These are phyloP conservation scores for Menidia beryllina DNA, from an alignment of 2,113 vertebrate genomes.

Conservation along the genomic window DNA sequence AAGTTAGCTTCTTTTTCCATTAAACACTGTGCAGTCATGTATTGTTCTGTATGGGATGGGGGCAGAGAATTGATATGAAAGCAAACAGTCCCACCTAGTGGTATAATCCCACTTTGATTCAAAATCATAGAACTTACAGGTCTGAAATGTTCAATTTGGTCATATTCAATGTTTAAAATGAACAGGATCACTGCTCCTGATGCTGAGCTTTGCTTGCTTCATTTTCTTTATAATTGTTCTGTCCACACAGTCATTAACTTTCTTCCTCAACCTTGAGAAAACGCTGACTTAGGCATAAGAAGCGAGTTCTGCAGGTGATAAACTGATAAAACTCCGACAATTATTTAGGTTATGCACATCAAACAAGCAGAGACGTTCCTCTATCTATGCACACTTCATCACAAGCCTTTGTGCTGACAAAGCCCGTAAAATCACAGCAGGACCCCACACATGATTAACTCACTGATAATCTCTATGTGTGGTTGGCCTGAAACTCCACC, in stretches of 20 bases:
- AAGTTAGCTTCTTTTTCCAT: not conserved
- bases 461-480: conserved; percentile 56
- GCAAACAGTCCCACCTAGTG: conserved; percentile 75
- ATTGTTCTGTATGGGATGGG: not conserved
- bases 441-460: conserved; percentile 56
- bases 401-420: conserved; percentile 67
- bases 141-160: not conserved
- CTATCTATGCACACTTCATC: conserved; percentile 42
- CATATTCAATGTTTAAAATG: conserved; percentile 6
- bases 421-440: conserved; percentile 52
- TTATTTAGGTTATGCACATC: conserved; percentile 64
- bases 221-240: conserved; percentile 28
- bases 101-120: not conserved
- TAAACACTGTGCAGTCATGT: conserved; percentile 8
- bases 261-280: conserved; percentile 73
- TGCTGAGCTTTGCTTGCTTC: conserved; percentile 6
- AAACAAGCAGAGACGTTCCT: conserved; percentile 48
- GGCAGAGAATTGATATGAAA: conserved; percentile 7
- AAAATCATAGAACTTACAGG: conserved; percentile 2
- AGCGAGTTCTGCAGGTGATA: conserved; percentile 56
- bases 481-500: conserved; percentile 29
- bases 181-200: conserved; percentile 11
- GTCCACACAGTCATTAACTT: conserved; percentile 48
- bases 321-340: conserved; percentile 23
- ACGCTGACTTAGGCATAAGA: conserved; percentile 68